These are phyloP conservation scores for Orchesella cincta DNA, from an alignment of 1,140 invertebrate species.

Conservation along the genomic window DNA sequence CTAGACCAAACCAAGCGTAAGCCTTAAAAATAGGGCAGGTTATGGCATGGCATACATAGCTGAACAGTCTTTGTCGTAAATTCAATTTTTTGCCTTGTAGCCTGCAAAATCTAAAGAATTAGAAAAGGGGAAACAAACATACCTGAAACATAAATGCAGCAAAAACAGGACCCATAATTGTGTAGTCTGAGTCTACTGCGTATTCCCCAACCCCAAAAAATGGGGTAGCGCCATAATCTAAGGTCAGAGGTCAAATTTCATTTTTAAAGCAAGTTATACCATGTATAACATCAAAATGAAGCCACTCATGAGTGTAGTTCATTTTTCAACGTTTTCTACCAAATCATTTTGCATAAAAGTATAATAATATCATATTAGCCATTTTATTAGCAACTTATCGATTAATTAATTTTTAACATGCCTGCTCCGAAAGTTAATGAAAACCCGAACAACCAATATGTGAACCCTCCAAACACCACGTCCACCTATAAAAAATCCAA, in stretches of 20 bases:
- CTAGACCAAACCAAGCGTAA: too few relatives aligned
- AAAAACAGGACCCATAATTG: conserved; percentile 50
- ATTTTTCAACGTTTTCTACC: too few relatives aligned
- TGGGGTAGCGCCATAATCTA: conserved; percentile 68
- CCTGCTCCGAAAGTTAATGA: conserved; percentile 82
- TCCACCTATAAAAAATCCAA: conserved; percentile 67
- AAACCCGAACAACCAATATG: conserved; percentile 86
- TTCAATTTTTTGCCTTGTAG: not conserved
- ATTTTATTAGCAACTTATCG: too few relatives aligned
- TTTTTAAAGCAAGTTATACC: too few relatives aligned
- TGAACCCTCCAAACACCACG: conserved; percentile 74
- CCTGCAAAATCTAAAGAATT: not conserved
- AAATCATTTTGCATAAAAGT: too few relatives aligned
- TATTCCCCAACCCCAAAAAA: conserved; percentile 66
- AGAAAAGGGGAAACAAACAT: not conserved
- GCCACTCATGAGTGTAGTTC: too few relatives aligned
- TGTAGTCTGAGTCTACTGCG: conserved; percentile 56
- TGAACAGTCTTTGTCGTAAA: too few relatives aligned
- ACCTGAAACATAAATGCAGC: conserved; percentile 48
- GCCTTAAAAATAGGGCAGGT: conserved; percentile 62
- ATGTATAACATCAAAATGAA: too few relatives aligned
- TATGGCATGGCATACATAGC: too few relatives aligned
- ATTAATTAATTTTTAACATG: too few relatives aligned
- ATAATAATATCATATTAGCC: too few relatives aligned
- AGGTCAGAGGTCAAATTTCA: too few relatives aligned